Percentiles rank a stretch among this genome's conserved stretches.
These are phyloP conservation scores for Engraulis encrasicolus DNA, from an alignment of 2,113 vertebrate species.

Conservation along the genomic window DNA sequence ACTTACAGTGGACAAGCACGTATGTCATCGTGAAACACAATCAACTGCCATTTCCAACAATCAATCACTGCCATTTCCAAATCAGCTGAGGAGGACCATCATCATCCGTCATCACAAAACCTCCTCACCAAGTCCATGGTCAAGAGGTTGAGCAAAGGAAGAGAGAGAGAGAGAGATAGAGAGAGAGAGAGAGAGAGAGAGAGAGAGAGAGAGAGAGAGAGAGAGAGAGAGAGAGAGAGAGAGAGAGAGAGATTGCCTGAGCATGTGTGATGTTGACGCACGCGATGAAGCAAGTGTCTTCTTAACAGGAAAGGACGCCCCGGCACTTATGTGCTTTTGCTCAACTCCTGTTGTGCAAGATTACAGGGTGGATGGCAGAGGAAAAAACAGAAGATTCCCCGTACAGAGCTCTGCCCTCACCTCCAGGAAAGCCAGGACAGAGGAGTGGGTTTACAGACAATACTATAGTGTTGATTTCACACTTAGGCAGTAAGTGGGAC, in stretches of 20 bases:
- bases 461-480: no score
- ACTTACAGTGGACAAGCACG: background rate
- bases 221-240: no score
- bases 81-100: background rate
- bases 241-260: background rate
- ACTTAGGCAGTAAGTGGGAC: no score
- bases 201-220: no score
- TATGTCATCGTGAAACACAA: background rate
- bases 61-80: background rate
- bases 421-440: background rate
- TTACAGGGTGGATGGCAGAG: constrained; percentile 20
- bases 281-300: constrained; percentile 13
- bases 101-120: background rate
- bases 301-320: constrained; percentile 40
- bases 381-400: constrained; percentile 8
- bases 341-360: constrained; percentile 37
- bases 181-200: no score
- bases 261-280: background rate
- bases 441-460: background rate
- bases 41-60: background rate
- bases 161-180: no score
- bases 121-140: background rate
- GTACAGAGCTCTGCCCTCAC: background rate
- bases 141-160: background rate
- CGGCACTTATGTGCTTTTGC: constrained; percentile 10